Evolutionary conservation across 2,888 invertebrate species (phyloP), one percentile per base, ranked within the genome.

Genomic region (Odontomyia ornata): DNA sequence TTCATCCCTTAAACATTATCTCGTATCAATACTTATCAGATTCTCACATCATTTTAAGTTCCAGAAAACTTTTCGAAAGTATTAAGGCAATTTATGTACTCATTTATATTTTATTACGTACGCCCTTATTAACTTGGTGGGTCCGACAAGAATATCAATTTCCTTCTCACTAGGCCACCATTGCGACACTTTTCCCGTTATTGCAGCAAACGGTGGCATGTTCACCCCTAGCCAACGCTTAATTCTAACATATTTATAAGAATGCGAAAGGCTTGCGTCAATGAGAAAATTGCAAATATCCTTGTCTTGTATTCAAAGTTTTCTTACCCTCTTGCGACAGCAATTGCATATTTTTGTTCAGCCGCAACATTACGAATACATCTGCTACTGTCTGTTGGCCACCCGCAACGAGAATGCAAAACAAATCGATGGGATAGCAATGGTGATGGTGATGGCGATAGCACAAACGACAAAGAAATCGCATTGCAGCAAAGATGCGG

Each of bases 401-500:
- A 57, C 73, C 73, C 73, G 73, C 73, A 69, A 69, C 47, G 69
- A 47, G 69, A 57, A 57, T 57, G 57, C 73, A 73, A 57, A 73
- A 57, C 57, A 57, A 57, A 73, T 73, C 73, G 73, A 73, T 73
- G 57, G 57, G 36, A 36, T 36, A 36, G 36, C 36, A 36, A 36
- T 36, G 36, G 36, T 9, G 36, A 36, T 36, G 36, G 36, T 9
- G 36, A 36, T 36, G 36, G 36, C 36, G 3, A 9, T 36, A 36
- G 36, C 43, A 73, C 57, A 57, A 57, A 73, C 57, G 57, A 73
- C 73, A 73, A 73, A 73, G 73, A 73, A 69, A 73, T 73, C 73
- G 73, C 73, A 73, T 23, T 73, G 73, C 73, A 73, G 73, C 73
- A 73, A 73, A 73, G 73, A 73, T 73, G 73, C 73, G 73, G 73